Percentiles rank a stretch among this genome's conserved stretches.
Conservation (phyloP, 2,113 vertebrate species). For the Vireo altiloquus region DNA sequence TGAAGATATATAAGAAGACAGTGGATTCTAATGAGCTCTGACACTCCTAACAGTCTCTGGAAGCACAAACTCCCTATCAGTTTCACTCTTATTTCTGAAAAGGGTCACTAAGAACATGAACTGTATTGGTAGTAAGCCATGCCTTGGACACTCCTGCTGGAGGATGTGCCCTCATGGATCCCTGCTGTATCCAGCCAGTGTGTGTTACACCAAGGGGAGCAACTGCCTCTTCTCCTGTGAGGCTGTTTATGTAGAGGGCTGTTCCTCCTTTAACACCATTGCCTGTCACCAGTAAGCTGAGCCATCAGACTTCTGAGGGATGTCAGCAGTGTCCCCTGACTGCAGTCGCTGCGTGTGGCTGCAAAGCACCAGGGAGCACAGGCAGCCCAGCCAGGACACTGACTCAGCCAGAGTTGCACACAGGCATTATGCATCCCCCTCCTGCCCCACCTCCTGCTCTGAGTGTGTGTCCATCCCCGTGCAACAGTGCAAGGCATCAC, state of each 20-base stretch:
- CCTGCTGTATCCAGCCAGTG: fast-evolving
- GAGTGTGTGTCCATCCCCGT: fast-evolving
- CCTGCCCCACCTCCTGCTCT: not conserved
- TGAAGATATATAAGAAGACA: not conserved
- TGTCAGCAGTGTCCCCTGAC: not conserved
- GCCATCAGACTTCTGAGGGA: not conserved
- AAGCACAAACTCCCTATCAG: not conserved
- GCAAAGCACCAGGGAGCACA: not conserved
- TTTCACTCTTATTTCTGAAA: not conserved
- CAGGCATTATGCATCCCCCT: not conserved
- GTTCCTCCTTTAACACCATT: not conserved
- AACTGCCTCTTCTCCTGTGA: not conserved
- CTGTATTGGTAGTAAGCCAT: not conserved
- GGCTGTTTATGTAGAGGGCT: not conserved
- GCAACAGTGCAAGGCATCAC: not conserved
- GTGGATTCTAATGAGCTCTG: not conserved
- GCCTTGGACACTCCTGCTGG: not conserved
- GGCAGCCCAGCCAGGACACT: not conserved
- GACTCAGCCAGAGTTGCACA: fast-evolving
- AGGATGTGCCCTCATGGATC: not conserved
- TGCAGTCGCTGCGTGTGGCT: not conserved
- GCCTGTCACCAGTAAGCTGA: not conserved
- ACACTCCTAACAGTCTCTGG: not conserved
- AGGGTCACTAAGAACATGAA: not conserved
- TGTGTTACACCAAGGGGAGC: not conserved